These are phyloP conservation scores for Puma concolor DNA, from an alignment of 2,113 vertebrate genomes.

Conservation along the genomic window DNA sequence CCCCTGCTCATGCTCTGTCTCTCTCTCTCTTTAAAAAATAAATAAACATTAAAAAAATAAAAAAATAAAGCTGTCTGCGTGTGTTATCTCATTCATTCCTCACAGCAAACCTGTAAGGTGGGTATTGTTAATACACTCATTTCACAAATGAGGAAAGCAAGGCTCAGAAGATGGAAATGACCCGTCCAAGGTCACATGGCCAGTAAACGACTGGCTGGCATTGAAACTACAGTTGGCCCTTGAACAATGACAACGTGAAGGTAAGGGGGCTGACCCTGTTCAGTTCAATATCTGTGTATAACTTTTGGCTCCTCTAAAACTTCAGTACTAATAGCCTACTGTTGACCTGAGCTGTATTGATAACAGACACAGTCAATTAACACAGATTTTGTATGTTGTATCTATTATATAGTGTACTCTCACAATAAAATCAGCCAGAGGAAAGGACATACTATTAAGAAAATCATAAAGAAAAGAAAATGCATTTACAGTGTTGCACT, in stretches of 20 bases:
- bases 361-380: background rate
- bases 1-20: no score
- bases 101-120: background rate
- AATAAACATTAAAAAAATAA: no score
- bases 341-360: background rate
- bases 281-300: background rate
- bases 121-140: slow-evolving; percentile 23
- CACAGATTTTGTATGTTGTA: background rate
- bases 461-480: background rate
- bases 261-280: background rate
- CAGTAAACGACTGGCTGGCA: background rate
- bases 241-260: background rate
- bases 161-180: background rate
- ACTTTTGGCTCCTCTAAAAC: background rate
- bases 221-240: background rate
- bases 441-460: background rate
- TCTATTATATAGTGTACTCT: background rate
- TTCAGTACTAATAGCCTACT: background rate
- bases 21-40: no score
- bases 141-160: slow-evolving; percentile 31
- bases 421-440: background rate
- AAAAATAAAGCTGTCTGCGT: background rate
- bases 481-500: background rate
- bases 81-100: background rate
- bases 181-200: background rate